Conservation (phyloP, 2,113 vertebrate genomes). For the Craseonycteris thonglongyai region DNA sequence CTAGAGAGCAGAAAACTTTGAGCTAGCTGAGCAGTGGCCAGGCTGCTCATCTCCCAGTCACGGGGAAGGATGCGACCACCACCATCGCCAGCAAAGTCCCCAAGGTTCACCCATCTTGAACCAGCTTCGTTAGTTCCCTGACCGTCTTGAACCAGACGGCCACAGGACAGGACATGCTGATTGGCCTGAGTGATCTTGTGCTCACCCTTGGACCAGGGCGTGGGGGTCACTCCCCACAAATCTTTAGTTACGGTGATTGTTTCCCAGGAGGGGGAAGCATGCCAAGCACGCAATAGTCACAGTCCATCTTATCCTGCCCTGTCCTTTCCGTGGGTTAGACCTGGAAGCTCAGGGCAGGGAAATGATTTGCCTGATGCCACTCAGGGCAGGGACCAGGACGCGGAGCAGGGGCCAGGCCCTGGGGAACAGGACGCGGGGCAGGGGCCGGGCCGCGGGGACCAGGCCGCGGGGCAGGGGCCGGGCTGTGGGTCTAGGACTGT, state of each 20-base stretch:
- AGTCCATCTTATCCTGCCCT: background rate
- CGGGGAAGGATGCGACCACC: rapidly evolving
- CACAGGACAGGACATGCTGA: rapidly evolving
- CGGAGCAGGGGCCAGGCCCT: no score
- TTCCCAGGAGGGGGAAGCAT: background rate
- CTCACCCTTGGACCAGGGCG: background rate
- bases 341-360: background rate
- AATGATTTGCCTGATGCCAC: background rate
- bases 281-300: background rate
- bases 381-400: no score
- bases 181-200: background rate
- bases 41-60: background rate
- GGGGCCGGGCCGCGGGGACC: no score
- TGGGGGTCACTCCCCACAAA: background rate
- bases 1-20: background rate
- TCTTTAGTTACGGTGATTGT: background rate
- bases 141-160: background rate
- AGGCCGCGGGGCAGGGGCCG: no score
- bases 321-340: background rate
- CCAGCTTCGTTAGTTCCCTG: background rate
- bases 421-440: no score
- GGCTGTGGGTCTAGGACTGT: background rate
- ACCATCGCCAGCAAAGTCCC: background rate
- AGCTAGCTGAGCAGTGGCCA: background rate
- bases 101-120: background rate